These are phyloP conservation scores for Drosophila pseudotalamancana DNA, from an alignment of 2,888 invertebrate species.

Conservation along the genomic window DNA sequence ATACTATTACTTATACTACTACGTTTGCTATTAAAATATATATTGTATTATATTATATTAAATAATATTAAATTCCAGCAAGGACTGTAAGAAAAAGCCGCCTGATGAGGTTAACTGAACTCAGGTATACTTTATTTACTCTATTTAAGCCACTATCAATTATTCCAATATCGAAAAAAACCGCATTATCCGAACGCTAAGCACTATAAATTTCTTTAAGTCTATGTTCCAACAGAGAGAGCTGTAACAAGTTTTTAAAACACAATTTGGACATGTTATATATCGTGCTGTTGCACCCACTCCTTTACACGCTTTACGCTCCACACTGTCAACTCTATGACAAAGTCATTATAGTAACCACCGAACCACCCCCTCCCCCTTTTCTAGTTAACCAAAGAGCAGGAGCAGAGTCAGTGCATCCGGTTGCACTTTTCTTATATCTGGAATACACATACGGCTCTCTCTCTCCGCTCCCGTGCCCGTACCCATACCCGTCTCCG, in stretches of 20 bases:
- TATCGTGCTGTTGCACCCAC: conserved; percentile 21
- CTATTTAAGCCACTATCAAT: not conserved
- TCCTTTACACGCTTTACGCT: conserved; percentile 8
- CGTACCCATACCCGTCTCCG: no score
- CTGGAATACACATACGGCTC: conserved; percentile 13
- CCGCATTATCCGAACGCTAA: not conserved
- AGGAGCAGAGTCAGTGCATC: conserved; percentile 28
- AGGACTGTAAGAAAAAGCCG: no score
- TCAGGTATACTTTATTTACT: not conserved
- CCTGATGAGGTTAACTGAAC: no score
- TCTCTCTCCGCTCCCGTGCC: no score
- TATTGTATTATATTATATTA: no score
- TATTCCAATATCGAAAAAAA: no score
- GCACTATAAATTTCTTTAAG: not conserved
- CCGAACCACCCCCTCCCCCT: not conserved
- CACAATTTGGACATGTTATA: conserved; percentile 28
- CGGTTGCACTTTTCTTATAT: conserved; percentile 38
- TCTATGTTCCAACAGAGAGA: not conserved
- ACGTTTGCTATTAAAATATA: no score
- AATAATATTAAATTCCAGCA: no score
- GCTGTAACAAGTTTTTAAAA: conserved; percentile 13
- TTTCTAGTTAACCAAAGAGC: conserved; percentile 11
- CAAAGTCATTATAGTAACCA: conserved; percentile 44
- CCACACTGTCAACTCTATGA: conserved; percentile 42
- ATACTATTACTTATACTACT: not conserved